phyloP scores from a whole-genome alignment of 2,797 vertebrate genomes.

The Cirrhinus mrigala region DNA sequence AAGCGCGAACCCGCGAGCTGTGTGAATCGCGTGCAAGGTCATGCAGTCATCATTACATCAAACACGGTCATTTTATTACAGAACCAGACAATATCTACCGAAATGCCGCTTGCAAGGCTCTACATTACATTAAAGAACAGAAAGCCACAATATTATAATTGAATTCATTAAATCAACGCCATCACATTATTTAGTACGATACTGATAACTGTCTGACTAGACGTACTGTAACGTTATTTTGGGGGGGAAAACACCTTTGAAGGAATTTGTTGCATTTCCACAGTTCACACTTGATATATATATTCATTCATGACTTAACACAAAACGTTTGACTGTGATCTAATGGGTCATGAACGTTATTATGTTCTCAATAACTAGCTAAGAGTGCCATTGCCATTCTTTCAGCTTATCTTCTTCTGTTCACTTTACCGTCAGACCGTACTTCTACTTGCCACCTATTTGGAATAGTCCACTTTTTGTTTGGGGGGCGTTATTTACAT shows the following conservation, averaged over 20 bases:
- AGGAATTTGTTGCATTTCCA: not conserved
- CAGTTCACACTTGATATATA: not conserved
- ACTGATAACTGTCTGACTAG: slow-evolving; percentile 9
- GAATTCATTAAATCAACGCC: not conserved
- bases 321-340: not conserved
- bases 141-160: not conserved
- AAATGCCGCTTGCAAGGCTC: not conserved
- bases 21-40: not conserved
- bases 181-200: too few relatives aligned
- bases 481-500: slow-evolving; percentile 58
- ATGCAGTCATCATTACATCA: not conserved
- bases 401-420: slow-evolving; percentile 29
- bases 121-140: not conserved
- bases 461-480: slow-evolving; percentile 72
- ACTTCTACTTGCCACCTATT: slow-evolving; percentile 76
- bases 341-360: not conserved
- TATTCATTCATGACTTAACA: not conserved
- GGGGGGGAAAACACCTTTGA: not conserved
- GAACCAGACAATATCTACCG: not conserved
- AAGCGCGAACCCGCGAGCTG: not conserved
- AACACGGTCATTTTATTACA: not conserved
- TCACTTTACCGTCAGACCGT: slow-evolving; percentile 39
- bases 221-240: not conserved
- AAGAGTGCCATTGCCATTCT: slow-evolving; percentile 27
- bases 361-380: not conserved